Conservation (phyloP, 2,113 vertebrate genomes). For the Crotophaga sulcirostris region DNA sequence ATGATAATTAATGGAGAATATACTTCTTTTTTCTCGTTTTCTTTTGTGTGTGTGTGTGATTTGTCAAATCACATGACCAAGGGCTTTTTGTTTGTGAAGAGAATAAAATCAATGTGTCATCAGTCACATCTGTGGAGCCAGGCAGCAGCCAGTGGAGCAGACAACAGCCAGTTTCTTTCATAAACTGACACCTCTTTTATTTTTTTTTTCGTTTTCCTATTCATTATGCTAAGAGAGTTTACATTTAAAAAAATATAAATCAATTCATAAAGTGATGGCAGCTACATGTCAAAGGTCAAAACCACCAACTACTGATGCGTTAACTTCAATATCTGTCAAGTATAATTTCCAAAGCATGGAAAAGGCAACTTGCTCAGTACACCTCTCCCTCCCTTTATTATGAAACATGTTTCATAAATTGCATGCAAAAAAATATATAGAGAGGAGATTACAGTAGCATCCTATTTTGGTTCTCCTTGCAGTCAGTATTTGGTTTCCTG, state of each 20-base stretch:
- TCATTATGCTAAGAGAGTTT: neutral
- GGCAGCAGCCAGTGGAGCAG: neutral
- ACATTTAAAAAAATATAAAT: neutral
- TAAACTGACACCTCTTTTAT: neutral
- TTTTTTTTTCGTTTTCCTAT: neutral
- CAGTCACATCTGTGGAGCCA: neutral
- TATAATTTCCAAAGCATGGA: neutral
- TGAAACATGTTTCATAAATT: neutral
- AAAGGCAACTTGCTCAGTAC: neutral
- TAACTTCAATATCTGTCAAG: neutral
- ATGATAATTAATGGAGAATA: neutral
- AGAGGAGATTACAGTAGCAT: neutral
- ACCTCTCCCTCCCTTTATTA: neutral
- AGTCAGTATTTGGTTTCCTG: fast-evolving
- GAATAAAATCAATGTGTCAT: neutral
- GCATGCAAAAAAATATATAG: neutral
- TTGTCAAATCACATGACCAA: neutral
- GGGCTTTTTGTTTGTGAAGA: neutral
- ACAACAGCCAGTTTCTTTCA: neutral
- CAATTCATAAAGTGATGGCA: neutral
- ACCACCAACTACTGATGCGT: neutral
- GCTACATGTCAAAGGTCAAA: neutral
- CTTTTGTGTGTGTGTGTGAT: neutral
- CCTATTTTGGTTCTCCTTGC: neutral
- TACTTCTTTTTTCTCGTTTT: neutral